phyloP scores from a whole-genome alignment of 2,113 vertebrate genomes.

The Todiramphus saurophagus region DNA sequence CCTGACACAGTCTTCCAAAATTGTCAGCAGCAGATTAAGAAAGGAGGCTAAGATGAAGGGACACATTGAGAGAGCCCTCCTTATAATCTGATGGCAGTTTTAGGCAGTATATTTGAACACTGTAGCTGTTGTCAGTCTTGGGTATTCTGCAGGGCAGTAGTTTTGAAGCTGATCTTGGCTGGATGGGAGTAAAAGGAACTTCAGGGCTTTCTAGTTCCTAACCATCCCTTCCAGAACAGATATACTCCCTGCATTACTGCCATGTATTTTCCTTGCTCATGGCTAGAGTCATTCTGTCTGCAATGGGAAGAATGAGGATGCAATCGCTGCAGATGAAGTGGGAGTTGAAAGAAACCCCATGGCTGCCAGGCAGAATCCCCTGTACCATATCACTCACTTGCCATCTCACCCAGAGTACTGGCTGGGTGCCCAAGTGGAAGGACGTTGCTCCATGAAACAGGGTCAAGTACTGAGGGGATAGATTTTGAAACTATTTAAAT shows the following conservation, averaged over 20 bases:
- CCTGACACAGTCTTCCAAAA: not conserved
- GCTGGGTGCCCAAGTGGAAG: not conserved
- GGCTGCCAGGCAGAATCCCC: not conserved
- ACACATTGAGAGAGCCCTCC: not conserved
- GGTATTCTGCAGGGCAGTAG: not conserved
- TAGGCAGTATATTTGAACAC: not conserved
- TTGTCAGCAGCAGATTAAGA: not conserved
- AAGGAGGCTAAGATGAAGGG: not conserved
- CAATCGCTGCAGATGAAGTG: not conserved
- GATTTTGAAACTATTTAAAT: constrained; percentile 10
- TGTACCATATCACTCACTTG: not conserved
- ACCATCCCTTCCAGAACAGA: not conserved
- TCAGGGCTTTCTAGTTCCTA: not conserved
- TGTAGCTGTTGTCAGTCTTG: not conserved
- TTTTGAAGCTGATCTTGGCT: not conserved
- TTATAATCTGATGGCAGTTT: not conserved
- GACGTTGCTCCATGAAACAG: not conserved
- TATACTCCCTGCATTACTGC: not conserved
- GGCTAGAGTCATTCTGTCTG: not conserved
- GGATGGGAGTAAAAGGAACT: not conserved
- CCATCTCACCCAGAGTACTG: not conserved
- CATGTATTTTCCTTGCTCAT: accelerated
- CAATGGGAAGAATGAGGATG: accelerated
- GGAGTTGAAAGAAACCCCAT: not conserved
- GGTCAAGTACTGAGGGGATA: not conserved